Percentiles rank a stretch among this genome's conserved stretches.
Conservation (phyloP, 2,797 vertebrate genomes). For the Gymnoscopelus microlampas region DNA sequence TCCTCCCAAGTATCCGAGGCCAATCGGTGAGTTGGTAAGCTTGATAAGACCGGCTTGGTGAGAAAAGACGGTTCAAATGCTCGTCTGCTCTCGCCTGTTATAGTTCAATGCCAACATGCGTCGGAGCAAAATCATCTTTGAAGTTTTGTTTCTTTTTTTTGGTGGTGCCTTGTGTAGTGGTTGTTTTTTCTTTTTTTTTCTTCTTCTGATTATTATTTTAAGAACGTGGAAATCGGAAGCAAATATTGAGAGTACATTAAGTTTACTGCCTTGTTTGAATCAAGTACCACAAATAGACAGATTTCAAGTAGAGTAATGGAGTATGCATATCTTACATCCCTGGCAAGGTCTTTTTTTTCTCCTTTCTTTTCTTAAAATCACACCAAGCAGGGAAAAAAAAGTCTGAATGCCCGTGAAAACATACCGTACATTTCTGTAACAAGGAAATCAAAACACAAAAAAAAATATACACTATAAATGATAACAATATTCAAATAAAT, state of each 20-base stretch:
- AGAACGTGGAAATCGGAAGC: conserved; percentile 34
- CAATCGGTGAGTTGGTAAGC: conserved; percentile 41
- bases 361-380: conserved; percentile 7
- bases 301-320: conserved; percentile 76
- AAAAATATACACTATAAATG: conserved; percentile 28
- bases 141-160: conserved; percentile 30
- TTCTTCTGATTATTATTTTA: conserved; percentile 30
- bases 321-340: conserved; percentile 66
- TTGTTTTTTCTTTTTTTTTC: conserved; percentile 4
- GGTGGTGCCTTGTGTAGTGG: conserved; percentile 19
- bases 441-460: conserved; percentile 28
- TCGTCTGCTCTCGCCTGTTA: conserved; percentile 16
- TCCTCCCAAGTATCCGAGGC: conserved; percentile 22
- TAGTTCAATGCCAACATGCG: neutral
- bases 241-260: conserved; percentile 42
- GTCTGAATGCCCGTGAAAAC: conserved; percentile 69
- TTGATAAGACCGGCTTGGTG: conserved; percentile 45
- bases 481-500: conserved; percentile 45
- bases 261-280: conserved; percentile 47
- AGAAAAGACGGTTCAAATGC: conserved; percentile 33
- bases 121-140: conserved; percentile 16
- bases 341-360: conserved; percentile 18
- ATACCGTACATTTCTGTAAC: conserved; percentile 29
- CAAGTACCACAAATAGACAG: conserved; percentile 54
- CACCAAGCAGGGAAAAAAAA: conserved; percentile 40